These are phyloP conservation scores for Mystacornis crossleyi DNA, from an alignment of 2,113 vertebrate genomes.

Conservation along the genomic window DNA sequence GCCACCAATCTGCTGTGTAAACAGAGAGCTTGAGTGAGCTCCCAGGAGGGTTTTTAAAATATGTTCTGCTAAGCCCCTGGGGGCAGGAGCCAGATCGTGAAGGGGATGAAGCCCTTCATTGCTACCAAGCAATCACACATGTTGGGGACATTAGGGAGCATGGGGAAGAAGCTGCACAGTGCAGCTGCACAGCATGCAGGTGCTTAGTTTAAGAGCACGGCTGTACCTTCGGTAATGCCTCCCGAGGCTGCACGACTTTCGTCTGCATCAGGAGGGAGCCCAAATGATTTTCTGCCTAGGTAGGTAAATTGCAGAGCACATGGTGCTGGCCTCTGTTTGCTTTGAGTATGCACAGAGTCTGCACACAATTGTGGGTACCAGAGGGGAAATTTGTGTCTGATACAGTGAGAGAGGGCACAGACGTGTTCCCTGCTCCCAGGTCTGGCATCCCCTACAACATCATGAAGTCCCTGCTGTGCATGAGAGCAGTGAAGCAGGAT, in stretches of 20 bases:
- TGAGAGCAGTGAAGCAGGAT: background rate
- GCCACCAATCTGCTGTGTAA: constrained; percentile 73
- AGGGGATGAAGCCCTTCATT: background rate
- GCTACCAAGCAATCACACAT: background rate
- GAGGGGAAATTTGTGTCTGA: background rate
- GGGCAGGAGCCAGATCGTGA: background rate
- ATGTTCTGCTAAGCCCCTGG: constrained; percentile 33
- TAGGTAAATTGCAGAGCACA: background rate
- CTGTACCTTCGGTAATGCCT: background rate
- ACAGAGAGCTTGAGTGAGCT: constrained; percentile 59
- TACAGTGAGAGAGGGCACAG: background rate
- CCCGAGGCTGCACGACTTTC: fast-evolving
- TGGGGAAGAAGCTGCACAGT: background rate
- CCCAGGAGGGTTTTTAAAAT: constrained; percentile 56
- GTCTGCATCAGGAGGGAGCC: background rate
- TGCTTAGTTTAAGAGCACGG: background rate
- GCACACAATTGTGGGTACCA: background rate
- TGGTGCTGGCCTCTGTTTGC: background rate
- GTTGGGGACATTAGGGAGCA: background rate
- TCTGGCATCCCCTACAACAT: background rate
- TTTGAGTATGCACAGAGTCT: background rate
- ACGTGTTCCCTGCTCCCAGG: background rate
- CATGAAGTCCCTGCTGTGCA: background rate
- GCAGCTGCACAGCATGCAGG: background rate
- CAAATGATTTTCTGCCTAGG: background rate